phyloP scores from a whole-genome alignment of 1,140 invertebrate genomes.

The Cydia splendana region DNA sequence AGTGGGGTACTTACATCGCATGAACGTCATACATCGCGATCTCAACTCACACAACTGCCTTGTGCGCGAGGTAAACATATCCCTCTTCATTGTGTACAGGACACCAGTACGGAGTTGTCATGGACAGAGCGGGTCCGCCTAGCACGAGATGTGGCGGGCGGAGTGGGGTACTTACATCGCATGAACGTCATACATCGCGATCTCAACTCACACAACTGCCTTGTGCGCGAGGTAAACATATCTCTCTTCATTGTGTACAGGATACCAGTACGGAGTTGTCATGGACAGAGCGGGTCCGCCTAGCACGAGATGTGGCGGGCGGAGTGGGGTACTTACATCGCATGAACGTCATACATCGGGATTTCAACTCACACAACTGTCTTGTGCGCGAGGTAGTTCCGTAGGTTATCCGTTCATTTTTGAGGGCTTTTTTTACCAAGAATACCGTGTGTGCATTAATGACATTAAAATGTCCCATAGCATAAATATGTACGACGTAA shows the following conservation, averaged over 20 bases:
- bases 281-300: slow-evolving; percentile 91
- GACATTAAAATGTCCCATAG: too few relatives aligned
- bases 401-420: too few relatives aligned
- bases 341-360: slow-evolving; percentile 96
- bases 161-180: slow-evolving; percentile 96
- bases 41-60: slow-evolving; percentile 98
- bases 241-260: slow-evolving; percentile 35
- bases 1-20: slow-evolving; percentile 96
- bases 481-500: too few relatives aligned
- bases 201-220: slow-evolving; percentile 97
- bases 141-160: slow-evolving; percentile 94
- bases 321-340: slow-evolving; percentile 98
- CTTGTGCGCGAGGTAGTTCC: slow-evolving; percentile 93
- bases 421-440: too few relatives aligned
- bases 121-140: slow-evolving; percentile 93
- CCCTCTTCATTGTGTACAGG: slow-evolving; percentile 49
- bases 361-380: slow-evolving; percentile 98
- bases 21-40: slow-evolving; percentile 97
- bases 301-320: slow-evolving; percentile 94
- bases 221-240: slow-evolving; percentile 87
- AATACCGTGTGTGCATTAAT: too few relatives aligned
- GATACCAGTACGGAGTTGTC: slow-evolving; percentile 85
- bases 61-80: slow-evolving; percentile 85
- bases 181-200: slow-evolving; percentile 97
- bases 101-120: slow-evolving; percentile 84